These are phyloP conservation scores for Lepidostoma basale DNA, from an alignment of 1,140 invertebrate genomes.

Conservation along the genomic window DNA sequence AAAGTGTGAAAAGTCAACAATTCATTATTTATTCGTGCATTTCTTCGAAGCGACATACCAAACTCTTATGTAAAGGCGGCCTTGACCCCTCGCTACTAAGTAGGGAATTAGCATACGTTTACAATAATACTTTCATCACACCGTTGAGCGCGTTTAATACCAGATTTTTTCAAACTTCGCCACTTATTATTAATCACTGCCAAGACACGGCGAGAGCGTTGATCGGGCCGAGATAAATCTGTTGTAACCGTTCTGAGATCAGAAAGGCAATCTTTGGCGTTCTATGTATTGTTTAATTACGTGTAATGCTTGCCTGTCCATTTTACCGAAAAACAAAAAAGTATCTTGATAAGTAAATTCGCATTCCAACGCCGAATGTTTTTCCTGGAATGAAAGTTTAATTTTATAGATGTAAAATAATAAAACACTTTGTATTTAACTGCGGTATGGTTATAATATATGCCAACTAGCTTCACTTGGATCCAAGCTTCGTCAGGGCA, in stretches of 20 bases:
- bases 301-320: no score
- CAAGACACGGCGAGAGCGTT: background rate
- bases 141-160: background rate
- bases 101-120: background rate
- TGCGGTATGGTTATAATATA: no score
- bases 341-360: no score
- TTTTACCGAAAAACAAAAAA: no score
- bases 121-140: constrained; percentile 6
- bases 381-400: no score
- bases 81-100: background rate
- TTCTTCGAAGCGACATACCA: background rate
- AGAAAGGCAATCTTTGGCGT: background rate
- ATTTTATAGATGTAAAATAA: no score
- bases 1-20: background rate
- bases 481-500: no score
- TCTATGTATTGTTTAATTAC: background rate
- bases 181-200: background rate
- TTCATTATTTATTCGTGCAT: background rate
- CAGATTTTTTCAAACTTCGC: background rate
- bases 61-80: background rate
- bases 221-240: background rate
- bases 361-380: no score
- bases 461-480: no score
- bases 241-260: background rate
- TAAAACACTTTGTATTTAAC: no score